phyloP scores from a whole-genome alignment of 2,888 invertebrate species.

The Cerceris ruficornis region DNA sequence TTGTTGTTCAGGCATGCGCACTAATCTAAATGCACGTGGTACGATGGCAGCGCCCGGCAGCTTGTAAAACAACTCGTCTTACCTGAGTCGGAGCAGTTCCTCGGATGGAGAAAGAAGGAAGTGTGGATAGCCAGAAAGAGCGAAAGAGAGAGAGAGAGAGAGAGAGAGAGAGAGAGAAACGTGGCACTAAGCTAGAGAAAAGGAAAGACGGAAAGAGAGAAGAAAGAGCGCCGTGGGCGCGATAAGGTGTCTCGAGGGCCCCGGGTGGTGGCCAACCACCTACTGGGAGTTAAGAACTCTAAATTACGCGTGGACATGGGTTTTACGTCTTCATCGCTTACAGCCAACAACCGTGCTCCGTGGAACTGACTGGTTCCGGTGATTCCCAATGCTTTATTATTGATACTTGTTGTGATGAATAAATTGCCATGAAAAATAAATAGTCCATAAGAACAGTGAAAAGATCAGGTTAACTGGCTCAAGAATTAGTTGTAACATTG shows the following conservation, averaged over 20 bases:
- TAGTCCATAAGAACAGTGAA: constrained; percentile 5
- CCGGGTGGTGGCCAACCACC: constrained; percentile 79
- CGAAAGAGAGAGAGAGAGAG: constrained; percentile 23
- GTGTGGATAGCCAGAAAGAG: background rate
- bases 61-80: constrained; percentile 56
- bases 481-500: constrained; percentile 38
- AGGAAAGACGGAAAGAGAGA: constrained; percentile 21
- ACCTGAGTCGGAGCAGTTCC: constrained; percentile 20
- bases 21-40: constrained; percentile 50
- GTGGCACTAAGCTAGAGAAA: background rate
- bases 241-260: constrained; percentile 78
- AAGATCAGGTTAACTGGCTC: constrained; percentile 19
- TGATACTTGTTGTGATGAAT: constrained; percentile 58
- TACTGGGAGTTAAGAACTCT: constrained; percentile 80
- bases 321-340: constrained; percentile 79
- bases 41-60: constrained; percentile 60
- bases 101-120: background rate
- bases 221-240: constrained; percentile 67
- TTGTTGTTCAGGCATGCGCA: constrained; percentile 20
- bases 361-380: constrained; percentile 60
- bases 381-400: constrained; percentile 62
- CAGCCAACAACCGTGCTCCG: constrained; percentile 67
- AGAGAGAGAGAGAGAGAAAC: constrained; percentile 7
- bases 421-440: constrained; percentile 18
- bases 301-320: constrained; percentile 80